phyloP scores from a whole-genome alignment of 2,797 vertebrate species.

The Morus bassanus region DNA sequence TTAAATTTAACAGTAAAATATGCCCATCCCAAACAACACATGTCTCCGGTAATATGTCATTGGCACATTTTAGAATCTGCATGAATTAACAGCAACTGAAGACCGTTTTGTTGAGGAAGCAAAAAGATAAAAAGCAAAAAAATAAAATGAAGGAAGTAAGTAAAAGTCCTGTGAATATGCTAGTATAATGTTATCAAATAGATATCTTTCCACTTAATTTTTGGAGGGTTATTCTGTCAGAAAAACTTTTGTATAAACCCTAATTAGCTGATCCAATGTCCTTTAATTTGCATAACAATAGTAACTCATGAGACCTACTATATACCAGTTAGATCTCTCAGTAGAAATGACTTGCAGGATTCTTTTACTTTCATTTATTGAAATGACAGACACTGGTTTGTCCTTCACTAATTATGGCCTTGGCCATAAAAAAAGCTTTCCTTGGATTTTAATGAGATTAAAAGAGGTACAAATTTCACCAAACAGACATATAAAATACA shows the following conservation, averaged over 20 bases:
- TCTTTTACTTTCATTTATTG: not conserved
- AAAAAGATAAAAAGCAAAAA: not conserved
- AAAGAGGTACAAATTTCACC: not conserved
- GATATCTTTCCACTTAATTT: not conserved
- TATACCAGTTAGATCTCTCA: not conserved
- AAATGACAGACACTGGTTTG: not conserved
- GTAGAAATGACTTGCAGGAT: not conserved
- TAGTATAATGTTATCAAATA: not conserved
- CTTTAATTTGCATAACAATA: not conserved
- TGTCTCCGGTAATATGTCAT: not conserved
- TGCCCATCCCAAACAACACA: not conserved
- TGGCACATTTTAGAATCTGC: not conserved
- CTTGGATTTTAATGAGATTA: constrained; percentile 22
- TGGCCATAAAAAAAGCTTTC: not conserved
- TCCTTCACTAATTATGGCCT: not conserved
- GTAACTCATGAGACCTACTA: not conserved
- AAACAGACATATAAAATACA: not conserved
- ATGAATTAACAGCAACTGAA: not conserved
- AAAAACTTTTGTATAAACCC: not conserved
- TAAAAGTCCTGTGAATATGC: not conserved
- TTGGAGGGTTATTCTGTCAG: not conserved
- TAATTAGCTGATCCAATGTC: not conserved
- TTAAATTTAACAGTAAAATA: not conserved
- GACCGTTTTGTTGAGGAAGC: not conserved
- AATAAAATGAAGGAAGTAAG: not conserved